Percentiles rank a stretch among this genome's conserved stretches.
phyloP scores from a whole-genome alignment of 2,797 vertebrate species.

The Eulemur rubriventer region DNA sequence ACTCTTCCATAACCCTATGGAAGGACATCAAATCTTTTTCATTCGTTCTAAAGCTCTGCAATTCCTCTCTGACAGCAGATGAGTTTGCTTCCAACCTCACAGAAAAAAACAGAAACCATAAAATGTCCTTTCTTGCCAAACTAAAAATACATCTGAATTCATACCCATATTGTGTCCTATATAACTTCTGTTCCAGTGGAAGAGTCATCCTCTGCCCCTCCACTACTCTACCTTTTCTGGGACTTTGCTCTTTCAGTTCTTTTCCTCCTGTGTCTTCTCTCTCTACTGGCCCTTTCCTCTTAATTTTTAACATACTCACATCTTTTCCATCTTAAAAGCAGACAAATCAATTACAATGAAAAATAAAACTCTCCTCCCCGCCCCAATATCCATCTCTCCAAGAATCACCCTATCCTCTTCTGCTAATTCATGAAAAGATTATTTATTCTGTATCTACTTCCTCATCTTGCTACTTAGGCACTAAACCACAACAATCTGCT shows the following conservation, averaged over 20 bases:
- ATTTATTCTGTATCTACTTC: background rate
- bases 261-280: background rate
- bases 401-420: background rate
- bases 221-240: background rate
- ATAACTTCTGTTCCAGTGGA: conserved; percentile 27
- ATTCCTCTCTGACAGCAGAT: conserved; percentile 7
- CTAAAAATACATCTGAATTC: conserved; percentile 56
- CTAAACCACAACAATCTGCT: background rate
- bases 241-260: background rate
- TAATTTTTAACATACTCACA: background rate
- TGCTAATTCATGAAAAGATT: background rate
- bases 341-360: conserved; percentile 23
- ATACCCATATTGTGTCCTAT: conserved; percentile 41
- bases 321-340: conserved; percentile 1
- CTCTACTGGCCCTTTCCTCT: background rate
- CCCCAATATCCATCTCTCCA: background rate
- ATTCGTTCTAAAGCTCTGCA: conserved; percentile 39
- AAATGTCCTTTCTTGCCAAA: conserved; percentile 57
- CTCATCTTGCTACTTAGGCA: background rate
- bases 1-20: background rate
- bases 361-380: background rate
- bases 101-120: conserved; percentile 54
- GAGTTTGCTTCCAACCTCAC: conserved; percentile 17
- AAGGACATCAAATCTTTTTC: background rate
- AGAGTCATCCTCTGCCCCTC: background rate